Evolutionary conservation across 2,888 invertebrate genomes (phyloP), one percentile per base, ranked within the genome.

Genomic region (Tuberolachnus salignus): DNA sequence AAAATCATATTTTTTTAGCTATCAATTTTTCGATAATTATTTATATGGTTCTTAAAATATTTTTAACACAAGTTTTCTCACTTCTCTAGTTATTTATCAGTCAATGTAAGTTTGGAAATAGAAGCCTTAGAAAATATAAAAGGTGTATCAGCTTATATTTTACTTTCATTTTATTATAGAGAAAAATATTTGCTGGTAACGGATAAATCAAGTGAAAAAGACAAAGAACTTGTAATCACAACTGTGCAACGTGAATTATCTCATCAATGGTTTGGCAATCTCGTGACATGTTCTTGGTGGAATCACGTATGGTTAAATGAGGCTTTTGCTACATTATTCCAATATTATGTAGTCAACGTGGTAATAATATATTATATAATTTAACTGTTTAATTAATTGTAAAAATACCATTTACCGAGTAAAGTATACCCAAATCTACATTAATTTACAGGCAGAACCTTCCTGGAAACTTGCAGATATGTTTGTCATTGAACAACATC

Each of bases 191-290:
- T 73, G n/a, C 42, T 81, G 6, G 74, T 81, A n/a, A n/a, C 42
- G 4, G 9, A 71, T 1, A 64, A 78, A 64, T 80, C 81, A 23
- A 81, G 73, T 10, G 67, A 66, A 13, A 78, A 70, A n/a, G 81
- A 82, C 13, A 74, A 66, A 53, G 80, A 94, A 84, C 91, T 91
- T 86, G 92, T 95, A 83, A 95, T 96, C 0, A 86, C 95, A 21
- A 93, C 94, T 0, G 92, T 94, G 23, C 92, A 92, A 0, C 97
- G 98, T 86, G 98, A 98, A 86, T 87, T 98, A 70, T 95, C 96
- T 1, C 97, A 98, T 86, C 95, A 97, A 85, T 98, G 98, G 98
- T 98, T 98, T 86, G 98, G 98, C 8, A 97, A 98, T 85, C 88
- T 97, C 57, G 97, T 97, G 0, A 97, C 97, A 34, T 80, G 80